These are phyloP conservation scores for Lacerta viridis DNA, from an alignment of 2,797 vertebrate genomes.

Conservation along the genomic window DNA sequence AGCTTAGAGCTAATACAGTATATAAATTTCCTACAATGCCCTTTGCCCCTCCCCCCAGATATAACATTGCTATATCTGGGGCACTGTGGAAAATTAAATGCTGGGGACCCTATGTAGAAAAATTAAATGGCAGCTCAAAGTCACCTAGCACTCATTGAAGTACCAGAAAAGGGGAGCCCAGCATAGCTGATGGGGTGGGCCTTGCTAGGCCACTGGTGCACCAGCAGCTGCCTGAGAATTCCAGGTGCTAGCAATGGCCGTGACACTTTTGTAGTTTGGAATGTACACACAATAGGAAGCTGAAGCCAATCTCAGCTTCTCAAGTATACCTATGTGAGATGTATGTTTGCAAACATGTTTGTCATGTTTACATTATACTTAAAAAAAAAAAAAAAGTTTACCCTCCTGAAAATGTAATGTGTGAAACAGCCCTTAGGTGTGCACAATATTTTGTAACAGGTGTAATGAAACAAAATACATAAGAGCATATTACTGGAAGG, in stretches of 20 bases:
- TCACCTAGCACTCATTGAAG: background rate
- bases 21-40: background rate
- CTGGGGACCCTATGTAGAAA: background rate
- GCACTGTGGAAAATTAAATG: background rate
- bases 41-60: too few species aligned
- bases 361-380: background rate
- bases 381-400: background rate
- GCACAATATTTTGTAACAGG: background rate
- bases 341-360: background rate
- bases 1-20: background rate
- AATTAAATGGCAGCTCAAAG: background rate
- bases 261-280: background rate
- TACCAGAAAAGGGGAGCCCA: background rate
- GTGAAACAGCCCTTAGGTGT: background rate
- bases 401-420: background rate
- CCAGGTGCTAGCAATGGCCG: background rate
- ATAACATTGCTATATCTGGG: background rate
- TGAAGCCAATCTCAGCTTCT: background rate
- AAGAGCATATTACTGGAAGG: background rate
- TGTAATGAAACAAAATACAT: constrained; percentile 10
- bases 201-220: background rate
- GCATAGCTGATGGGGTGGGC: too few species aligned
- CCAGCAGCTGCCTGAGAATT: background rate
- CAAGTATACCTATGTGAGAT: too few species aligned
- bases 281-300: too few species aligned